These are phyloP conservation scores for Machimus atricapillus DNA, from an alignment of 2,888 invertebrate genomes.

Conservation along the genomic window DNA sequence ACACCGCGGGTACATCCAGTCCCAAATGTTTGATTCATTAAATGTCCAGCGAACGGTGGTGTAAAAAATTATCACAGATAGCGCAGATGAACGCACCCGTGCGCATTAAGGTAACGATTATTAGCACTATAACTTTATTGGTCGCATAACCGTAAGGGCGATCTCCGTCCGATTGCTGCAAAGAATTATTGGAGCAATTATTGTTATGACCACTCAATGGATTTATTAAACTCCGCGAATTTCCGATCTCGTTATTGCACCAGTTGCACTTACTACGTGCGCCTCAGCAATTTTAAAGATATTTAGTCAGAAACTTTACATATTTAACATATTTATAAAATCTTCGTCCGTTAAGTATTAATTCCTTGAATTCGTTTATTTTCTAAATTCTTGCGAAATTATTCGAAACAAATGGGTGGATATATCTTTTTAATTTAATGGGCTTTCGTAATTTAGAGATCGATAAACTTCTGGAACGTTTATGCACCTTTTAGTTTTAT, in stretches of 20 bases:
- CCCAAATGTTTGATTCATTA: constrained; percentile 9
- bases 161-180: not conserved
- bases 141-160: not conserved
- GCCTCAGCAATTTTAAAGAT: not conserved
- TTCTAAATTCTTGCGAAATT: not conserved
- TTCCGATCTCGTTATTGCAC: not conserved
- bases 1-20: not conserved
- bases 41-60: not conserved
- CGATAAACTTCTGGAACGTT: no score
- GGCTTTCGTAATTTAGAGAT: no score
- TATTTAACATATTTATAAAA: no score
- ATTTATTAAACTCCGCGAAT: not conserved
- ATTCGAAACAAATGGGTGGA: not conserved
- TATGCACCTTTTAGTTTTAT: no score
- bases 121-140: constrained; percentile 4
- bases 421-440: no score
- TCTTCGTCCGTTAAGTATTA: not conserved
- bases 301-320: not conserved
- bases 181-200: not conserved
- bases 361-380: not conserved
- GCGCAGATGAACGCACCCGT: not conserved
- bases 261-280: not conserved
- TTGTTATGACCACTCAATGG: not conserved
- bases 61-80: constrained; percentile 18
- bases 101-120: constrained; percentile 14